Percentiles rank a stretch among this genome's conserved stretches.
Conservation (phyloP, 2,888 invertebrate genomes). For the Netelia virgata region DNA sequence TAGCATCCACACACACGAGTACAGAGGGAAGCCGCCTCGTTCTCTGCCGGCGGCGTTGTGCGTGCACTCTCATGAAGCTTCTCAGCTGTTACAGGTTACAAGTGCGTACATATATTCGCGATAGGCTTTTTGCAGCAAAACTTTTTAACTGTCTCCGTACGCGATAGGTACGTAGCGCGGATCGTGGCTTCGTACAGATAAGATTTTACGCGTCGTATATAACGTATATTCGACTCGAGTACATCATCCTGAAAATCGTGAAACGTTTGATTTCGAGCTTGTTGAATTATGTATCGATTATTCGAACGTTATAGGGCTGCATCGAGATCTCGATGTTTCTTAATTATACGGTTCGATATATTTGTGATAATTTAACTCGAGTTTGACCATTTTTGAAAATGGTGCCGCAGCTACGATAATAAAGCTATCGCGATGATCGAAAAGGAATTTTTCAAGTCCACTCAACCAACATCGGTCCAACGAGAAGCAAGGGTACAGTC, state of each 20-base stretch:
- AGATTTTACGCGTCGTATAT: background rate
- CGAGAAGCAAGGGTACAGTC: no score
- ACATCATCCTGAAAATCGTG: no score
- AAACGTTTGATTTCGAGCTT: no score
- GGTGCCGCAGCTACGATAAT: no score
- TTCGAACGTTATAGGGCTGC: no score
- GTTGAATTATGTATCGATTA: no score
- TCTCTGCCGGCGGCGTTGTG: slow-evolving; percentile 58
- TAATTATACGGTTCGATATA: background rate
- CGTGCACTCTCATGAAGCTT: slow-evolving; percentile 28
- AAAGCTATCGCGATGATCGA: no score
- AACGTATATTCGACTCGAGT: no score
- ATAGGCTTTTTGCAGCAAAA: slow-evolving; percentile 22
- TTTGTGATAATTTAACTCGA: background rate
- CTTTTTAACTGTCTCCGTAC: slow-evolving; percentile 29
- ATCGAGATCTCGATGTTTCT: no score
- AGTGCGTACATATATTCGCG: slow-evolving; percentile 27
- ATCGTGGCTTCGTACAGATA: background rate
- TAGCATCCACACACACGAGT: slow-evolving; percentile 44
- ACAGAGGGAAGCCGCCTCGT: slow-evolving; percentile 55
- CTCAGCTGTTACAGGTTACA: slow-evolving; percentile 49
- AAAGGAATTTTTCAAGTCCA: no score
- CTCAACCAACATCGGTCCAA: no score
- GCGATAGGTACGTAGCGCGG: background rate
- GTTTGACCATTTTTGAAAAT: no score